Evolutionary conservation across 1,140 invertebrate species (phyloP).

Genomic region (Mycetomoellerius zeteki): DNA sequence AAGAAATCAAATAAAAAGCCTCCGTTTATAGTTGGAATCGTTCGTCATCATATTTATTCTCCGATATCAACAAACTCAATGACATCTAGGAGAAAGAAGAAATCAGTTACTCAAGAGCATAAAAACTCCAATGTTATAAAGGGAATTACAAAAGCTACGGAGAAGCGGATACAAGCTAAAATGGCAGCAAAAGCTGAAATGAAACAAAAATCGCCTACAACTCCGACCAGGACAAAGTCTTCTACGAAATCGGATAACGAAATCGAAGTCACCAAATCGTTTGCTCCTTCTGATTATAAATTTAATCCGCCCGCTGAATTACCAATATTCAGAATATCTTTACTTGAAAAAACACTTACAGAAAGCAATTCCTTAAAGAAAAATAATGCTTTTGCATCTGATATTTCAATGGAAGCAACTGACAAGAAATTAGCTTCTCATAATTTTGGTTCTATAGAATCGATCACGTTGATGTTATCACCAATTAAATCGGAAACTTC

Average conservation of each 20-base stretch:
- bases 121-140: conserved; percentile 4
- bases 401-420: not conserved
- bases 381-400: not conserved
- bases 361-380: not conserved
- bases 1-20: conserved; percentile 87
- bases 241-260: too few species aligned
- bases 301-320: conserved; percentile 72
- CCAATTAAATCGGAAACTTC: not conserved
- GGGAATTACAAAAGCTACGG: not conserved
- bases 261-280: conserved; percentile 37
- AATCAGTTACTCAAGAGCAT: not conserved
- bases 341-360: conserved; percentile 52
- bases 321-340: conserved; percentile 25
- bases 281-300: conserved; percentile 73
- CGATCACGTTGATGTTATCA: not conserved
- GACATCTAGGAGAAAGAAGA: not conserved
- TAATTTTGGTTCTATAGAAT: not conserved
- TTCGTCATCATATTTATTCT: conserved; percentile 81
- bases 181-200: not conserved
- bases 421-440: not conserved
- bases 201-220: conserved; percentile 21
- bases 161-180: conserved; percentile 5
- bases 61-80: conserved; percentile 77
- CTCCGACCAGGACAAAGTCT: not conserved
- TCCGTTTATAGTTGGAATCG: conserved; percentile 82